A percentile compares a stretch with the other conserved stretches of the same genome.
Conservation (phyloP, 2,113 vertebrate genomes). For the Gracilinanus agilis region DNA sequence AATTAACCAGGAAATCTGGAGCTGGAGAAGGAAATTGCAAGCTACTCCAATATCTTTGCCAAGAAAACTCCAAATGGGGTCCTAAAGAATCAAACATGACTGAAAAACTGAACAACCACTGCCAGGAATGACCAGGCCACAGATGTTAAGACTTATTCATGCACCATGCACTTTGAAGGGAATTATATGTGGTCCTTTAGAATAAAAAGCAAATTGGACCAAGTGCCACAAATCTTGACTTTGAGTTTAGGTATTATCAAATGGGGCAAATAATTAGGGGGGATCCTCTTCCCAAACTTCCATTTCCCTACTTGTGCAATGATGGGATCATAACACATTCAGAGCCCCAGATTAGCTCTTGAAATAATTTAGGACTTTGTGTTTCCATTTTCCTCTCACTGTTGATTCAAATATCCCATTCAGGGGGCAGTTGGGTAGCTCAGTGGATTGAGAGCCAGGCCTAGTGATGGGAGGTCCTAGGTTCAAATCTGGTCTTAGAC, state of each 20-base stretch:
- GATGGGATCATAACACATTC: not conserved
- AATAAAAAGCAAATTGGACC: not conserved
- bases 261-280: not conserved
- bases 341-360: not conserved
- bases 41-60: too few species aligned
- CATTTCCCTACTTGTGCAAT: not conserved
- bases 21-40: too few species aligned
- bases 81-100: too few species aligned
- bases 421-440: too few species aligned
- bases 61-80: too few species aligned
- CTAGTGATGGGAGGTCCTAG: too few species aligned
- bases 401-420: not conserved
- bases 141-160: not conserved
- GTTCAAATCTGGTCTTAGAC: too few species aligned
- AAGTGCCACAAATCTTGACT: not conserved
- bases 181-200: not conserved
- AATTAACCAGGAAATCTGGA: not conserved
- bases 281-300: not conserved
- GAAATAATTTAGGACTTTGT: not conserved
- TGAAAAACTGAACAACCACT: too few species aligned
- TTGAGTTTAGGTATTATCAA: not conserved
- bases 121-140: not conserved
- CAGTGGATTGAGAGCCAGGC: too few species aligned
- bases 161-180: not conserved
- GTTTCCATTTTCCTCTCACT: not conserved